These are phyloP conservation scores for Coenobita brevimanus DNA, from an alignment of 1,140 invertebrate genomes.

Conservation along the genomic window DNA sequence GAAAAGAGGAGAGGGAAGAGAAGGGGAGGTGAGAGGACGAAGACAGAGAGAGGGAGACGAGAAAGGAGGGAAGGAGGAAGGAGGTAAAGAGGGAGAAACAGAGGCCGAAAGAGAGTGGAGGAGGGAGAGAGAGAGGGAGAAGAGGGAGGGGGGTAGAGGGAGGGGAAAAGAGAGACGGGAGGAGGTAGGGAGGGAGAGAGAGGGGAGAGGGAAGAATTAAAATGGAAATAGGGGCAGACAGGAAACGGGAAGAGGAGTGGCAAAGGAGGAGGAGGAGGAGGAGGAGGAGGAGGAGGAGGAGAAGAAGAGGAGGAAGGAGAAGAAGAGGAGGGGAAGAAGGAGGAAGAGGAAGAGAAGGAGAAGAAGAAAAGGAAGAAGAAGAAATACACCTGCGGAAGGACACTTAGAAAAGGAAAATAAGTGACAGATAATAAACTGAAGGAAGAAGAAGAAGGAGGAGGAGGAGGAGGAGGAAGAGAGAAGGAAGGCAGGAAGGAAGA, in stretches of 20 bases:
- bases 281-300: background rate
- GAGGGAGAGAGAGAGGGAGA: background rate
- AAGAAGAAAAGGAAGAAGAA: background rate
- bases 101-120: background rate
- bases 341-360: constrained; percentile 2
- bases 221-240: background rate
- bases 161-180: no score
- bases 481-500: background rate
- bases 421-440: background rate
- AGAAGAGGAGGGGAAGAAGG: background rate
- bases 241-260: no score
- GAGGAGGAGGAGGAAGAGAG: background rate
- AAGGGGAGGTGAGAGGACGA: no score
- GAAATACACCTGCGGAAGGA: background rate
- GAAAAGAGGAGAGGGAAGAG: background rate
- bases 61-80: background rate
- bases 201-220: background rate
- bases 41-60: background rate
- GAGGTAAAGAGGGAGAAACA: background rate
- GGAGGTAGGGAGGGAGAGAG: background rate
- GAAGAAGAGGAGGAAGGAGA: background rate
- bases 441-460: background rate
- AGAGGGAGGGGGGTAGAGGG: background rate
- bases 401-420: background rate
- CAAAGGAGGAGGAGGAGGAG: background rate